Conservation (phyloP, 2,797 vertebrate species). For the Astyanax mexicanus region DNA sequence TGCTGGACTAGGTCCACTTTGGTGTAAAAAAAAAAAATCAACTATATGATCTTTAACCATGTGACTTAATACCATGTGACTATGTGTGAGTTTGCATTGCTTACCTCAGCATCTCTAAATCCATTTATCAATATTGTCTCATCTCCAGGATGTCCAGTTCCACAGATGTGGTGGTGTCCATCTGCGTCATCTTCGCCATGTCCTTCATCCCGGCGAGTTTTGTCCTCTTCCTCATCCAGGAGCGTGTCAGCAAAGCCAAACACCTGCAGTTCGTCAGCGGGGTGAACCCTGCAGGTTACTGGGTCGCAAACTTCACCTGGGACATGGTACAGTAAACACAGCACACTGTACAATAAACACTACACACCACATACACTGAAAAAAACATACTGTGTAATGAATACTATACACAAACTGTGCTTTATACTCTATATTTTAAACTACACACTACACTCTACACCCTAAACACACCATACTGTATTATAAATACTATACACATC, state of each 20-base stretch:
- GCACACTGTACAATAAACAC: background rate
- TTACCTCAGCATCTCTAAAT: background rate
- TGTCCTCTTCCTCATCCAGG: slow-evolving; percentile 97
- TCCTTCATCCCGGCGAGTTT: slow-evolving; percentile 99
- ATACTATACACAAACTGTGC: background rate
- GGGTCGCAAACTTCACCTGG: slow-evolving; percentile 96
- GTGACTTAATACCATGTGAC: too few species aligned
- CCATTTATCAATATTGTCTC: background rate
- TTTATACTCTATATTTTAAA: too few species aligned
- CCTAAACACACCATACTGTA: background rate
- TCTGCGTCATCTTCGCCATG: slow-evolving; percentile 99
- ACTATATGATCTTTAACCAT: background rate
- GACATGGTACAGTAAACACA: slow-evolving; percentile 85
- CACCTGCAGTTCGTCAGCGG: slow-evolving; percentile 98
- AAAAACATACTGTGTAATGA: background rate
- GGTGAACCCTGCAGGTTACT: slow-evolving; percentile 93
- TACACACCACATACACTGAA: background rate
- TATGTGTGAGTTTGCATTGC: background rate
- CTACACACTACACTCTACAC: too few species aligned
- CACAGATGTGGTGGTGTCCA: slow-evolving; percentile 94
- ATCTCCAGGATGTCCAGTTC: slow-evolving; percentile 79
- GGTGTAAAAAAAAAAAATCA: background rate
- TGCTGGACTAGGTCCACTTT: background rate
- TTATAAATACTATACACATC: background rate
- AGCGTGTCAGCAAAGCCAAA: slow-evolving; percentile 96